phyloP scores from a whole-genome alignment of 2,888 invertebrate genomes.

The Nephrotoma guestfalica region DNA sequence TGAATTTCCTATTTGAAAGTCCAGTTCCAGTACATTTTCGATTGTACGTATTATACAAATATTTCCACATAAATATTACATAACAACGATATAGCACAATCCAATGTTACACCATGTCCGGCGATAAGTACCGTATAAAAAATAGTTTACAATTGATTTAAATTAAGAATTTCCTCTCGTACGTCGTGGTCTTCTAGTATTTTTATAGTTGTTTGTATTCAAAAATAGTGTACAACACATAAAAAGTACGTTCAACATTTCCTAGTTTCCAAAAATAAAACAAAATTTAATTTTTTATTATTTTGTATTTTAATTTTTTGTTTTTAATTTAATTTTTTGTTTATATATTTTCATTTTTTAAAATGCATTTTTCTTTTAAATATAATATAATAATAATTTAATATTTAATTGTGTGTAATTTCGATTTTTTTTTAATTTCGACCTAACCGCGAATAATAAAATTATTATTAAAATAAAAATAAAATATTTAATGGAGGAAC shows the following conservation, averaged over 20 bases:
- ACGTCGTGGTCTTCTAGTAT: neutral
- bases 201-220: neutral
- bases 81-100: neutral
- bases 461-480: neutral
- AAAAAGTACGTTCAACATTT: neutral
- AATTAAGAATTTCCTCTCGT: neutral
- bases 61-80: neutral
- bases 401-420: neutral
- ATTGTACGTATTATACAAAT: too few species aligned
- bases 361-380: neutral
- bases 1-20: too few species aligned
- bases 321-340: neutral
- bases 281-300: neutral
- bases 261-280: neutral
- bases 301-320: neutral
- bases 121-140: neutral
- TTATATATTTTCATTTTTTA: neutral
- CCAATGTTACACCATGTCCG: neutral
- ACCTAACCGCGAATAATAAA: neutral
- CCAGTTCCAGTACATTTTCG: too few species aligned
- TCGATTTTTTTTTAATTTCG: neutral
- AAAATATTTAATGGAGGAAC: neutral
- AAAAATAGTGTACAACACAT: neutral
- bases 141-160: neutral
- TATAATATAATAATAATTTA: neutral